Evolutionary conservation across 1,140 invertebrate species (phyloP), one percentile per base, ranked within the genome.

Genomic region (Akabosia matsudoensis): DNA sequence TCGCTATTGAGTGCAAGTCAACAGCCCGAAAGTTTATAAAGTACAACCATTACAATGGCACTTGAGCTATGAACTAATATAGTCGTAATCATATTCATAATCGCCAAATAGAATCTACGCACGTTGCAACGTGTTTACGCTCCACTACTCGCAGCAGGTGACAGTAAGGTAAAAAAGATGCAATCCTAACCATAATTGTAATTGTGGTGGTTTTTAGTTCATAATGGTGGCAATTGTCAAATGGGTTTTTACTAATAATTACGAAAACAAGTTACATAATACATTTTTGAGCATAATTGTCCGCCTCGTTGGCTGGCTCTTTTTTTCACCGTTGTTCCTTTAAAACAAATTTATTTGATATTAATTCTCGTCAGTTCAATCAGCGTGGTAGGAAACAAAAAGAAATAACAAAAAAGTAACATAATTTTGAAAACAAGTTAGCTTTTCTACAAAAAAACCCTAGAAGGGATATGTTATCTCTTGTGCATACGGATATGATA

Each of bases 261-360:
- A 61, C 54, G 54, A 61, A 24, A 61, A 61, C 37, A 45, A 61
- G 54, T 61, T 61, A 24, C 54, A 61, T 61, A 61, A 61, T 61
- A 61, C n/a, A 10, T 45, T 61, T 61, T 24, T 24, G 54, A 13
- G 14, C 24, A n/a, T 14, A 61, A 61, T 61, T 61, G 24, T 61
- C 4, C 54, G 4, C 37, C 7, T 45, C 18, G 37, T 45, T 18
- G 7, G 37, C 37, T 18, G 37, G 7, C 37, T n/a, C n/a, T n/a
- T n/a, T 45, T 45, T 7, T 45, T 45, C 7, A 18, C 37, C 7
- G 37, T 45, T 45, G 7, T 45, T 45, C 7, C 37, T 45, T 45
- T 45, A 7, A 7, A 10, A 18, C 18, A 18, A 45, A 18, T 45
- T 45, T 45, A 45, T 45, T 45, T 18, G 37, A n/a, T n/a, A n/a